Evolutionary conservation across 1,140 invertebrate genomes (phyloP), one percentile per base, ranked within the genome.

Genomic region (Copidosoma floridanum): DNA sequence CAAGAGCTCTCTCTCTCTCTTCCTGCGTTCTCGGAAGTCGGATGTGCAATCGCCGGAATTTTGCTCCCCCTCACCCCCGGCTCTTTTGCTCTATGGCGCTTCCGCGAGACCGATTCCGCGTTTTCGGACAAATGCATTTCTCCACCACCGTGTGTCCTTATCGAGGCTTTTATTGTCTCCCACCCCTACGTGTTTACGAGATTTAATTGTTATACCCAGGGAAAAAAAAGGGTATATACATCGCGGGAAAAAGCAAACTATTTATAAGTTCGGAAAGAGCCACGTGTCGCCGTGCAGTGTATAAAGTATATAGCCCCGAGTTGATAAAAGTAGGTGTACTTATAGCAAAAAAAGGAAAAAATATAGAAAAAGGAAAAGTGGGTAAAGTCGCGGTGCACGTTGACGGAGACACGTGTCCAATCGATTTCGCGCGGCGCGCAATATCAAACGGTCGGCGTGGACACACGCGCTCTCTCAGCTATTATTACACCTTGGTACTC

Each of bases 11-110:
- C 44, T 26, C 21, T 14, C n/a, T 24, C 1, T 12, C n/a, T 24
- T 23, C 10, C 12, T 26, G n/a, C 35, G 37, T 47, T 54, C 38
- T 43, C 50, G 27, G n/a, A 54, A 54, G 50, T 60, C 51, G 41
- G 38, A 60, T 40, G 12, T 32, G 50, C 58, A 27, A 60, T 54
- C 50, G 57, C 14, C 21, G 27, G 38, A 38, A 47, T 60, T 58
- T 24, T 38, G 35, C 26, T 48, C 26, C 46, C 27, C 24, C 23
- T 10, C 14, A 7, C 7, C 18, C 10, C 20, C 27, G n/a, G n/a
- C n/a, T n/a, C n/a, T n/a, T n/a, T n/a, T n/a, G n/a, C n/a, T n/a
- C n/a, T n/a, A n/a, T n/a, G n/a, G n/a, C 47, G 4, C 47, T 12
- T n/a, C 26, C 21, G n/a, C 26, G 18, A 41, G 27, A 41, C 38